Evolutionary conservation across 2,888 invertebrate species (phyloP).

Genomic region (Hoplodrina ambigua): DNA sequence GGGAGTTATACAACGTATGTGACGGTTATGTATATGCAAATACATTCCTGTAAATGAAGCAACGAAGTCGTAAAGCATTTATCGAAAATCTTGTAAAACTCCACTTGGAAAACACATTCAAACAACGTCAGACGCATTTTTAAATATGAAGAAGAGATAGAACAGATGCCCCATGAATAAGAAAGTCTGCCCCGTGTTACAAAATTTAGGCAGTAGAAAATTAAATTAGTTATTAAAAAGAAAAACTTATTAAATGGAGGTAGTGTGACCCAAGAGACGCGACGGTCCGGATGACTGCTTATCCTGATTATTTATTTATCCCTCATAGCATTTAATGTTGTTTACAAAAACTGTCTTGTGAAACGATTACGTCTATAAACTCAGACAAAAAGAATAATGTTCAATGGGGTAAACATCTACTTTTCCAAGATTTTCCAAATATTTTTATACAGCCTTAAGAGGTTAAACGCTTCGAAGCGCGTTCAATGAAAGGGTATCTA

Average conservation of each 20-base stretch:
- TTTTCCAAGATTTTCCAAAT: conserved; percentile 24
- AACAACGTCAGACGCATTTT: conserved; percentile 8
- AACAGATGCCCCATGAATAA: conserved; percentile 30
- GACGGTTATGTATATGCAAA: conserved; percentile 24
- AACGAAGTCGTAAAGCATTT: conserved; percentile 22
- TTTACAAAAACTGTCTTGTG: conserved; percentile 23
- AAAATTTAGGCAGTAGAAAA: conserved; percentile 34
- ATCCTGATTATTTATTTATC: conserved; percentile 28
- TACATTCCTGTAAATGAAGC: conserved; percentile 37
- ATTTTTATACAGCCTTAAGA: conserved; percentile 26
- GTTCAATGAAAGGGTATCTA: conserved; percentile 48
- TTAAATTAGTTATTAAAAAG: conserved; percentile 47
- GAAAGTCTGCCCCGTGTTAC: conserved; percentile 15
- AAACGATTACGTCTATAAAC: conserved; percentile 24
- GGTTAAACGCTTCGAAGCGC: conserved; percentile 30
- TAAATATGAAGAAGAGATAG: conserved; percentile 22
- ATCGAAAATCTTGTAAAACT: conserved; percentile 34
- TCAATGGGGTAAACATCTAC: conserved; percentile 6
- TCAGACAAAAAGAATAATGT: conserved; percentile 19
- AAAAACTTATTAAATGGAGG: conserved; percentile 43
- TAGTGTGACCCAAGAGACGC: conserved; percentile 41
- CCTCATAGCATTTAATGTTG: conserved; percentile 37
- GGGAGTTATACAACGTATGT: conserved; percentile 28
- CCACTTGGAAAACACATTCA: conserved; percentile 27
- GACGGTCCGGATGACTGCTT: conserved; percentile 3